phyloP scores from a whole-genome alignment of 1,140 invertebrate species.

The Sitophilus oryzae region DNA sequence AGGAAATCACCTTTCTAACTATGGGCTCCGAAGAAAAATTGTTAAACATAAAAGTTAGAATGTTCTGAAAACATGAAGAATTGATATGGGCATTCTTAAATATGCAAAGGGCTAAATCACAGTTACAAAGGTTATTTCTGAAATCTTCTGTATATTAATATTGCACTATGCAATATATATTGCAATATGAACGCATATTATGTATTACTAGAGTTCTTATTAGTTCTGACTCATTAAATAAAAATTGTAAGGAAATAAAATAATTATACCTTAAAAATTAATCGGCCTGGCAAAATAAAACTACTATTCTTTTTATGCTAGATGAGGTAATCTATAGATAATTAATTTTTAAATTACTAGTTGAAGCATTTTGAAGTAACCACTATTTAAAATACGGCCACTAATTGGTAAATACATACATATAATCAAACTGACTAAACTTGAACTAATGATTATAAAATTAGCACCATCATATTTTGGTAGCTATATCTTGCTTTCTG shows the following conservation, averaged over 20 bases:
- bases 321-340: no score
- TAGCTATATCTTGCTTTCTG: neutral
- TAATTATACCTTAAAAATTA: no score
- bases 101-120: neutral
- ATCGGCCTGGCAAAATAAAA: no score
- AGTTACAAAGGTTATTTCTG: neutral
- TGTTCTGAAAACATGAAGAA: no score
- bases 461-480: neutral
- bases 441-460: neutral
- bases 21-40: constrained; percentile 8
- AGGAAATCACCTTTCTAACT: constrained; percentile 6
- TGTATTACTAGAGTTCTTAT: neutral
- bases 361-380: no score
- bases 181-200: neutral
- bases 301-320: no score
- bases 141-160: neutral
- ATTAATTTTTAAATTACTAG: no score
- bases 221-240: neutral
- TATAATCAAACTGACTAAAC: neutral
- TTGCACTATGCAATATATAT: neutral
- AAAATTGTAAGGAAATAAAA: no score
- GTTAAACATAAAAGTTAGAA: no score
- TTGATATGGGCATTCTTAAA: constrained; percentile 1
- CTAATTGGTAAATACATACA: no score
- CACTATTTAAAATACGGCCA: no score